Base-by-base conservation (phyloP, 2,113 vertebrate species). In the Scomber japonicus region DNA sequence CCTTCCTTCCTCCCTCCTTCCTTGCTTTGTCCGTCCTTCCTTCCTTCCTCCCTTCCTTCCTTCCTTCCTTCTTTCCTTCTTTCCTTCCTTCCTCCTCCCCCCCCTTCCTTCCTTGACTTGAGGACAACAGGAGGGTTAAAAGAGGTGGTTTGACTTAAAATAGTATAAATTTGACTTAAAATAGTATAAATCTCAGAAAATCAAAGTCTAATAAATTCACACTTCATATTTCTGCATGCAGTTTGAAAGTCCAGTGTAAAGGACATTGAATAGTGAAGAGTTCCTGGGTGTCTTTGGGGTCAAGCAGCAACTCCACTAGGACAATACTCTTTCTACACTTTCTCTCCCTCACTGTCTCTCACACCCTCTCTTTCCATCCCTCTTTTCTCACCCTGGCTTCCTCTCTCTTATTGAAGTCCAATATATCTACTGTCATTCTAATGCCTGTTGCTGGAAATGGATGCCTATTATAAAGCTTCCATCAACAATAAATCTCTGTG, bases 391-490 rank as follows among this genome's bases (percentile, higher is more conserved):
- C 24, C 30, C 49, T 44, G 12, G 27, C 48, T 45, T 2, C 1
- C 10, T 76, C 21, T 27, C 57, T 24, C 50, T 27, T 27, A 64
- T 53, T 61, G 40, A 64, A 54, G 55, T 40, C 40, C 40, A 30
- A 19, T 69, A 54, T 14, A 59, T 84, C 24, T 5, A 5, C 4
- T 60, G 65, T 51, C 56, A 27, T 45, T 24, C 19, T 45, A 53
- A 48, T 5, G 14, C 35, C 50, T 78, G 69, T 17, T 57, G 71
- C 35, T 53, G 30, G 19, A 2, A 50, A 66, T 30, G 17, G 24
- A 72, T 44, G 35, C 3, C n/a, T 49, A 57, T 14, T 67, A 40
- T 68, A 61, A 48, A 77, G 68, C 59, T 46, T 30, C n/a, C n/a
- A 16, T 48, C 45, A 46, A 67, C 44, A 53, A 65, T 51, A 51